phyloP scores from a whole-genome alignment of 2,888 invertebrate genomes.

The Pomacea canaliculata region DNA sequence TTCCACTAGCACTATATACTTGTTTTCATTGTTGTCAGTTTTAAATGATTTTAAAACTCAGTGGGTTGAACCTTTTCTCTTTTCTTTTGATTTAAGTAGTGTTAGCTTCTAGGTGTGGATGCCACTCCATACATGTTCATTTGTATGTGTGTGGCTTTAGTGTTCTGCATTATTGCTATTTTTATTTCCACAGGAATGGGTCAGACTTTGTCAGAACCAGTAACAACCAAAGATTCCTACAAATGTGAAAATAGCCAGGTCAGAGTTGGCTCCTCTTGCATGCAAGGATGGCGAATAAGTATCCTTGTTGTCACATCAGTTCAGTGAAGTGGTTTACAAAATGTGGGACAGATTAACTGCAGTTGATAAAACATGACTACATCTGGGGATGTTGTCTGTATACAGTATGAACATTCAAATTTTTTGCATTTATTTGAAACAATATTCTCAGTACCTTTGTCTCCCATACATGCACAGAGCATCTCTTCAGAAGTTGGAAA shows the following conservation, averaged over 20 bases:
- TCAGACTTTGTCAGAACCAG: constrained; percentile 96
- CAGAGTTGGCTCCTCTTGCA: constrained; percentile 94
- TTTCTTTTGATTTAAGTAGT: no score
- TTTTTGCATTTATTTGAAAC: not conserved
- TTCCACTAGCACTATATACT: no score
- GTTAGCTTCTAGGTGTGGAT: not conserved
- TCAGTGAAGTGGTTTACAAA: no score
- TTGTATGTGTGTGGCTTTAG: not conserved
- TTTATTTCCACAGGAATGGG: constrained; percentile 79
- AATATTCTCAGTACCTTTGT: not conserved
- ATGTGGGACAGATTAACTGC: no score
- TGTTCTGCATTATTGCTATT: constrained; percentile 8
- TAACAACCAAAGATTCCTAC: constrained; percentile 78
- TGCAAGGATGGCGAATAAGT: constrained; percentile 99
- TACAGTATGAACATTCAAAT: no score
- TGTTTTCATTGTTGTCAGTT: no score
- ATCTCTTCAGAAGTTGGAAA: no score
- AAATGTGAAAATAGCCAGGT: constrained; percentile 68
- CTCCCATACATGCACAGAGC: no score
- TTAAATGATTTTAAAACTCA: no score
- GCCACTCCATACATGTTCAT: not conserved
- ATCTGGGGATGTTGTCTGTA: no score
- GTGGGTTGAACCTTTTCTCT: no score
- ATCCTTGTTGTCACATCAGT: constrained; percentile 56
- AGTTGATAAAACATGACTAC: no score